phyloP scores from a whole-genome alignment of 2,113 vertebrate species.

The Ornithorhynchus anatinus region DNA sequence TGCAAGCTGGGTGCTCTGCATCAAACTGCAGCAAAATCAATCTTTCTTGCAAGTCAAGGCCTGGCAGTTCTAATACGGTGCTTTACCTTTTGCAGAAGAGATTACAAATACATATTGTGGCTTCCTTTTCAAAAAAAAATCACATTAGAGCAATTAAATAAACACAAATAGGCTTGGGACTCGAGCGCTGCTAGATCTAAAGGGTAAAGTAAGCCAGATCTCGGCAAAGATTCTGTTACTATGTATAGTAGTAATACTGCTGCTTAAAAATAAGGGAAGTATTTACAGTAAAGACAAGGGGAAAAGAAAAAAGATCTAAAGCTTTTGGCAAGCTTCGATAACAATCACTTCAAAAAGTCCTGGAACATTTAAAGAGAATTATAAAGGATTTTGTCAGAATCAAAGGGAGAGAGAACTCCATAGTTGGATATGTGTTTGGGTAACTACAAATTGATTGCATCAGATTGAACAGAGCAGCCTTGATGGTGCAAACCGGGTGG shows the following conservation, averaged over 20 bases:
- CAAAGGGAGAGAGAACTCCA: slow-evolving; percentile 51
- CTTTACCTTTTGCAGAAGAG: not conserved
- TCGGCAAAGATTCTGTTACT: slow-evolving; percentile 31
- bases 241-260: slow-evolving; percentile 20
- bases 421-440: not conserved
- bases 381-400: slow-evolving; percentile 61
- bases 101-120: not conserved
- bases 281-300: slow-evolving; percentile 43
- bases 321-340: slow-evolving; percentile 57
- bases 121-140: slow-evolving; percentile 1
- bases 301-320: slow-evolving; percentile 20
- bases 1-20: not conserved
- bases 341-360: slow-evolving; percentile 57
- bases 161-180: slow-evolving; percentile 37
- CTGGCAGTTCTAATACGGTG: not conserved
- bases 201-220: slow-evolving; percentile 59
- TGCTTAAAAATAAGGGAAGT: slow-evolving; percentile 38
- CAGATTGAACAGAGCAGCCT: slow-evolving; percentile 27
- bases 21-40: not conserved
- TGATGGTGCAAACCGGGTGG: slow-evolving; percentile 31
- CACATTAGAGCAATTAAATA: slow-evolving; percentile 38
- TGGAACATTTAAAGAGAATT: slow-evolving; percentile 66
- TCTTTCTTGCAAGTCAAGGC: not conserved
- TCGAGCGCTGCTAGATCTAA: slow-evolving; percentile 23
- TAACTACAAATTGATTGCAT: slow-evolving; percentile 31